Evolutionary conservation across 2,888 invertebrate species (phyloP).

Genomic region (Lumbricus terrestris): DNA sequence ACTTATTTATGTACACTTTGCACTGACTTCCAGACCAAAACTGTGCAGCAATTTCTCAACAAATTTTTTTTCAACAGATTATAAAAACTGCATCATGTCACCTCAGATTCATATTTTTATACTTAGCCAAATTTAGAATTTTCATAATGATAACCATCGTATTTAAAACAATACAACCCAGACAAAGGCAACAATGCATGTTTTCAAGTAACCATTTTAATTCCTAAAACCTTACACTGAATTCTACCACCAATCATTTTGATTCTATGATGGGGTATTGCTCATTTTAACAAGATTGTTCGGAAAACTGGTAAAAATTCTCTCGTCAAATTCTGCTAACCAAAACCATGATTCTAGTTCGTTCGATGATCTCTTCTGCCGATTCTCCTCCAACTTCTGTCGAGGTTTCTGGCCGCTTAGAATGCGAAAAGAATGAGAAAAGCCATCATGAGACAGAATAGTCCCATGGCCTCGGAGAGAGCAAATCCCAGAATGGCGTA

Average conservation of each 20-base stretch:
- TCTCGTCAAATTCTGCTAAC: background rate
- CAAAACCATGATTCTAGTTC: background rate
- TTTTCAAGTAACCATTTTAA: background rate
- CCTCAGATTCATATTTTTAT: no score
- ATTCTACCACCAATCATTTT: background rate
- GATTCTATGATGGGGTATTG: background rate
- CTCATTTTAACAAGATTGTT: background rate
- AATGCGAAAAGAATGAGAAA: conserved; percentile 96
- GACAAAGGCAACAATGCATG: background rate
- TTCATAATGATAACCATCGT: background rate
- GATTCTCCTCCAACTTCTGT: background rate
- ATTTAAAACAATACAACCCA: background rate
- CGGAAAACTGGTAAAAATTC: background rate
- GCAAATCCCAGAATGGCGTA: conserved; percentile 98
- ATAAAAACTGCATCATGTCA: no score
- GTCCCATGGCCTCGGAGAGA: conserved; percentile 98
- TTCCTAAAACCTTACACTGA: background rate
- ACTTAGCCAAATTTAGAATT: no score
- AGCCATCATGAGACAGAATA: conserved; percentile 99
- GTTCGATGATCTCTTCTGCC: background rate
- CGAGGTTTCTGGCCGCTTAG: conserved; percentile 65
- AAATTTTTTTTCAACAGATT: no score
- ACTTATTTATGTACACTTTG: no score
- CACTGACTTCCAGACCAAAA: no score
- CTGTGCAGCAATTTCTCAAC: no score